These are phyloP conservation scores for Ammodytes marinus DNA, from an alignment of 2,113 vertebrate genomes.

Conservation along the genomic window DNA sequence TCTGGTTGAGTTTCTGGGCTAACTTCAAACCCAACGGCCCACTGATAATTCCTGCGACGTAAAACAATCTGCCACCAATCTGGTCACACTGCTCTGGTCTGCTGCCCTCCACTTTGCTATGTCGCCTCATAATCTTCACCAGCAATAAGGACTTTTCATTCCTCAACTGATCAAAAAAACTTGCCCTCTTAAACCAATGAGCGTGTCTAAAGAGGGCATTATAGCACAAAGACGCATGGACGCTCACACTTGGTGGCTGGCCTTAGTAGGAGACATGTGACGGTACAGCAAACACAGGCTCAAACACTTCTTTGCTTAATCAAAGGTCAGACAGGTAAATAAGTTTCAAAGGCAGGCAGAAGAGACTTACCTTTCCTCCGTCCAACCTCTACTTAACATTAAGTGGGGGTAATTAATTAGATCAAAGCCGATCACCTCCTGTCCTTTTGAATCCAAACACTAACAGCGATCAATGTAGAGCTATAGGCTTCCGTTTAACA, in stretches of 20 bases:
- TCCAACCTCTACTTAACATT: conserved; percentile 37
- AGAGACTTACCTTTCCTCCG: conserved; percentile 63
- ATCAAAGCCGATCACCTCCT: conserved; percentile 58
- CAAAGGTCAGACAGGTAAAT: conserved; percentile 40
- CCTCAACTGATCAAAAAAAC: conserved; percentile 51
- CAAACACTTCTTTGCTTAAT: neutral
- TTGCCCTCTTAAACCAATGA: conserved; percentile 42
- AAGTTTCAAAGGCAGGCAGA: conserved; percentile 20
- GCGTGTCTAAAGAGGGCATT: conserved; percentile 29
- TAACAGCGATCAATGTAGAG: conserved; percentile 44
- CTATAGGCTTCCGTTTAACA: conserved; percentile 51
- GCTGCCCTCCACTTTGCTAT: conserved; percentile 26
- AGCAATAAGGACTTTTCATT: conserved; percentile 52
- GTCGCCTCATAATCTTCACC: conserved; percentile 52
- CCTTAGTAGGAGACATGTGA: conserved; percentile 38
- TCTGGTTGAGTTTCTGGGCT: conserved; percentile 40
- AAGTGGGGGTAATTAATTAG: conserved; percentile 51
- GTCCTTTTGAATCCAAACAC: conserved; percentile 57
- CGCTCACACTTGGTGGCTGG: neutral
- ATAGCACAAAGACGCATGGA: neutral
- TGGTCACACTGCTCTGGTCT: conserved; percentile 62
- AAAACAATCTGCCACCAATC: conserved; percentile 75
- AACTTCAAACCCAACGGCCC: conserved; percentile 56
- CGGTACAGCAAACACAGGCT: neutral
- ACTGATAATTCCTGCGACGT: conserved; percentile 60